Conservation (phyloP, 2,888 invertebrate genomes). For the Conomelus anceps region DNA sequence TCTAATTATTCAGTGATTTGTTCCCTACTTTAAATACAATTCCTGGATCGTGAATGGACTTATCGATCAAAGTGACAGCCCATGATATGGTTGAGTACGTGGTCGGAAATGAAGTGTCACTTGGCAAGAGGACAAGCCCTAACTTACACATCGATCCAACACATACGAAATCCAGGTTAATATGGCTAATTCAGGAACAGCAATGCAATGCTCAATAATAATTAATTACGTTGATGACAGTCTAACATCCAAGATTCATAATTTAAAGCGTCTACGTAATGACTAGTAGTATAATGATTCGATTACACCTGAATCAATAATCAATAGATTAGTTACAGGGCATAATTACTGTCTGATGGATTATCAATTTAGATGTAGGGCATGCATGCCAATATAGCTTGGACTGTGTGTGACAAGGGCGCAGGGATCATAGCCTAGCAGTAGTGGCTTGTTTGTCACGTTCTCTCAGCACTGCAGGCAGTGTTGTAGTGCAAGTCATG, state of each 20-base stretch:
- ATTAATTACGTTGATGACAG: background rate
- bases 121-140: background rate
- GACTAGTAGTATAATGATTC: background rate
- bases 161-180: background rate
- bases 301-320: background rate
- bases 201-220: background rate
- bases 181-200: background rate
- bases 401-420: background rate
- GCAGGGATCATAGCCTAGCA: background rate
- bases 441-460: background rate
- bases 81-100: too few relatives aligned
- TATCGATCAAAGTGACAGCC: too few relatives aligned
- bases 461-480: background rate
- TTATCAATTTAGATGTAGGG: background rate
- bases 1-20: too few relatives aligned
- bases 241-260: background rate
- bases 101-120: too few relatives aligned
- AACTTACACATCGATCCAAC: background rate
- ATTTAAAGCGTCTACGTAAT: background rate
- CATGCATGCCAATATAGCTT: background rate
- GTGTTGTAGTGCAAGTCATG: background rate
- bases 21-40: too few relatives aligned
- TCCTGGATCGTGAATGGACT: too few relatives aligned
- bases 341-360: background rate
- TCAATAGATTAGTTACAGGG: background rate